A percentile compares a stretch with the other conserved stretches of the same genome.
These are phyloP conservation scores for Notoglanidium macrostoma DNA, from an alignment of 2,797 vertebrate species.

Conservation along the genomic window DNA sequence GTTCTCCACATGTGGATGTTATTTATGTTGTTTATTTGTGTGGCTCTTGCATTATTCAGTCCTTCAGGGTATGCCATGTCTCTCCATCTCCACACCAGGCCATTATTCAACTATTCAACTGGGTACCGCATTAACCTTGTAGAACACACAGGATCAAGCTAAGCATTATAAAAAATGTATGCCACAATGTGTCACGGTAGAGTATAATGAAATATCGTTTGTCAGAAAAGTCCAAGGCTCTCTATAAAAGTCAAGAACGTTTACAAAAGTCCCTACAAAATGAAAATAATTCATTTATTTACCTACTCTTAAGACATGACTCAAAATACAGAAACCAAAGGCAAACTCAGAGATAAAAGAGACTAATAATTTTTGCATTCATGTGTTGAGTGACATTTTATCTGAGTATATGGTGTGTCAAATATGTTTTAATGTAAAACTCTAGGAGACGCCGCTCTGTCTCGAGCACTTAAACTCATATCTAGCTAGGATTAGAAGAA, in stretches of 20 bases:
- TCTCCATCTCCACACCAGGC: constrained; percentile 46
- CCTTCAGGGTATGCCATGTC: constrained; percentile 14
- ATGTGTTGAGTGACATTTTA: background rate
- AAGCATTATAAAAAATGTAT: constrained; percentile 48
- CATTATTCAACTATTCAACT: constrained; percentile 57
- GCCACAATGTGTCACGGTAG: constrained; percentile 31
- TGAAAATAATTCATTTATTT: background rate
- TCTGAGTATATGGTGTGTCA: background rate
- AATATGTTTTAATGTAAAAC: background rate
- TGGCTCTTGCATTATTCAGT: constrained; percentile 42
- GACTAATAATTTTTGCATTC: background rate
- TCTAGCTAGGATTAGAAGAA: background rate
- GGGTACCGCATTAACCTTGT: constrained; percentile 57
- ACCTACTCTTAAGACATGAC: no score
- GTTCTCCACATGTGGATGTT: background rate
- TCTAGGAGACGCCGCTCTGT: background rate
- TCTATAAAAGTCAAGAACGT: constrained; percentile 10
- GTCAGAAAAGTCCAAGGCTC: background rate
- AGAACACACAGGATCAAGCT: constrained; percentile 21
- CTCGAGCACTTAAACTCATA: background rate
- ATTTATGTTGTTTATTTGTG: constrained; percentile 26
- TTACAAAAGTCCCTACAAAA: background rate
- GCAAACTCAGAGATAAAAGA: background rate
- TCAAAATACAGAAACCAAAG: background rate
- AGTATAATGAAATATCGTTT: constrained; percentile 16